Percentiles rank a stretch among this genome's conserved stretches.
Conservation (phyloP, 2,113 vertebrate species). For the Aspiorhynchus laticeps region DNA sequence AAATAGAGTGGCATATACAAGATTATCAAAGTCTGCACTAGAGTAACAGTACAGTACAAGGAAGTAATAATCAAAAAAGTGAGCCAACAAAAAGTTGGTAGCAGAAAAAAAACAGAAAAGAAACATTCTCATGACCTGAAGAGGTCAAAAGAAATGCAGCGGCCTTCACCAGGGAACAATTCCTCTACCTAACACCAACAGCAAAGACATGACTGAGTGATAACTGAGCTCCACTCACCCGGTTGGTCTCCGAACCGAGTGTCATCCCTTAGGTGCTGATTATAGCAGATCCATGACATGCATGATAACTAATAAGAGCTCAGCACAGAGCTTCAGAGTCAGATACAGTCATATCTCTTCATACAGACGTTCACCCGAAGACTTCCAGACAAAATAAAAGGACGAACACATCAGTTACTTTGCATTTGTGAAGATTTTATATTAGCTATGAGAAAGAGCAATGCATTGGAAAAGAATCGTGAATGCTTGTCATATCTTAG, state of each 20-base stretch:
- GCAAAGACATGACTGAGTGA: not conserved
- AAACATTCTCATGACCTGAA: not conserved
- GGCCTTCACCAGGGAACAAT: not conserved
- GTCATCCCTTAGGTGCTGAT: conserved; percentile 36
- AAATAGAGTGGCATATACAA: not conserved
- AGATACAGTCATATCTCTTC: not conserved
- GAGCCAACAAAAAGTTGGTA: not conserved
- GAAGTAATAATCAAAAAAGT: not conserved
- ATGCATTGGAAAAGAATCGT: no score
- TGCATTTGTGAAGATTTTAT: not conserved
- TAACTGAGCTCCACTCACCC: not conserved
- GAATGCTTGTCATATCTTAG: conserved; percentile 16
- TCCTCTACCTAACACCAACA: not conserved
- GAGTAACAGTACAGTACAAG: not conserved
- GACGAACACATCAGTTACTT: not conserved
- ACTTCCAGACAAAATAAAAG: not conserved
- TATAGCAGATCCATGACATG: conserved; percentile 35
- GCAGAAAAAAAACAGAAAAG: not conserved
- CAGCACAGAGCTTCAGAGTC: not conserved
- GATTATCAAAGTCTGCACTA: not conserved
- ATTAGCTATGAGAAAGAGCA: not conserved
- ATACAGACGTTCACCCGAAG: not conserved
- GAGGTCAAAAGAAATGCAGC: not conserved
- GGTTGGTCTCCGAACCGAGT: not conserved
- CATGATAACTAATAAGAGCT: conserved; percentile 31